Conservation (phyloP, 2,888 invertebrate species). For the Folsomia manolachei region DNA sequence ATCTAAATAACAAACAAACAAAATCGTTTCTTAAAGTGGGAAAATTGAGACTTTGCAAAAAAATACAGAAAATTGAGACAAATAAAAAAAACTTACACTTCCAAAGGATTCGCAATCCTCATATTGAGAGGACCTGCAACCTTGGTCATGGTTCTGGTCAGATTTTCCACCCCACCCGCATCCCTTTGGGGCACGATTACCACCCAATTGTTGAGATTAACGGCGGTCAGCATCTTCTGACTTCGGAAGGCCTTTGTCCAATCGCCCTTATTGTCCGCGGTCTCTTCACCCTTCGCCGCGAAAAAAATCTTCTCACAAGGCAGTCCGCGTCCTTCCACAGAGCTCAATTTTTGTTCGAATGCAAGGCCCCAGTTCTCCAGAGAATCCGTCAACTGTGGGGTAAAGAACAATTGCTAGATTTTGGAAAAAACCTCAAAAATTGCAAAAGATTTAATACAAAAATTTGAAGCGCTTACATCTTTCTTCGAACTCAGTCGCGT, state of each 20-base stretch:
- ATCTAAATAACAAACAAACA: slow-evolving; percentile 1
- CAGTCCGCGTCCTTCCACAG: slow-evolving; percentile 19
- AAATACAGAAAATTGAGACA: no score
- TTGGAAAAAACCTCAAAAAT: no score
- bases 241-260: slow-evolving; percentile 30
- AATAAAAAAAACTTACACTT: slow-evolving; percentile 23
- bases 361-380: slow-evolving; percentile 25
- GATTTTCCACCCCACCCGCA: slow-evolving; percentile 25
- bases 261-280: slow-evolving; percentile 27
- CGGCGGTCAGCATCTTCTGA: slow-evolving; percentile 26
- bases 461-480: no score
- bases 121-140: slow-evolving; percentile 22
- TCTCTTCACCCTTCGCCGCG: background rate
- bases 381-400: background rate
- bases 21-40: background rate
- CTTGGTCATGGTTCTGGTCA: slow-evolving; percentile 25
- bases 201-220: slow-evolving; percentile 26
- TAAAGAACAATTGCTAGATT: background rate
- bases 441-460: slow-evolving; percentile 13
- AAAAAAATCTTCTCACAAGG: slow-evolving; percentile 21
- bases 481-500: slow-evolving; percentile 46
- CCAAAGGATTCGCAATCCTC: slow-evolving; percentile 22
- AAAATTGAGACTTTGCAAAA: no score
- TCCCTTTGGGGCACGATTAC: slow-evolving; percentile 24
- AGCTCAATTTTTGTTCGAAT: slow-evolving; percentile 1